Evolutionary conservation across 2,888 invertebrate genomes (phyloP).

Genomic region (Diadegma fenestrale): DNA sequence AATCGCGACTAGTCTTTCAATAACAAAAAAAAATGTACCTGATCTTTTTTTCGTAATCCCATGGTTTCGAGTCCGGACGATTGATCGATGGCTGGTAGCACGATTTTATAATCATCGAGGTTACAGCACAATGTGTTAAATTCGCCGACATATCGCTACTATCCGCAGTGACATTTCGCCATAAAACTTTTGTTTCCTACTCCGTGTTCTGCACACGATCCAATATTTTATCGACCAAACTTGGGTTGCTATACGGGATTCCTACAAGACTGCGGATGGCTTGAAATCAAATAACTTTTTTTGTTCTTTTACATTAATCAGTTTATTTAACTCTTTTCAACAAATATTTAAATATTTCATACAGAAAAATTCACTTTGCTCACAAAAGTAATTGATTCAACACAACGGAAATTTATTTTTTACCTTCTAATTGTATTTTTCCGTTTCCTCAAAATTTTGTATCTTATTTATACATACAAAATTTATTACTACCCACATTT

Average conservation of each 20-base stretch:
- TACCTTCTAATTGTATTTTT: neutral
- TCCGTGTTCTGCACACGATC: neutral
- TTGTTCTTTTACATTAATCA: constrained; percentile 25
- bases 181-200: constrained; percentile 49
- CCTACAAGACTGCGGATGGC: neutral
- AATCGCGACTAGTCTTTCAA: neutral
- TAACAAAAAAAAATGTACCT: constrained; percentile 39
- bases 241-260: constrained; percentile 49
- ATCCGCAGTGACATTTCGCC: constrained; percentile 26
- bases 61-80: constrained; percentile 18
- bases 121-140: constrained; percentile 31
- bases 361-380: constrained; percentile 30
- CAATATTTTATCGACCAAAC: constrained; percentile 60
- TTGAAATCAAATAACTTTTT: neutral
- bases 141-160: constrained; percentile 38
- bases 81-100: constrained; percentile 31
- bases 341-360: constrained; percentile 34
- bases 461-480: constrained; percentile 42
- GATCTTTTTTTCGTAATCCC: constrained; percentile 32
- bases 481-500: constrained; percentile 30
- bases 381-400: constrained; percentile 20
- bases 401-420: neutral
- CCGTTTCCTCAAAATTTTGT: constrained; percentile 6
- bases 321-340: constrained; percentile 48
- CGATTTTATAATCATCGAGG: constrained; percentile 51